Percentiles rank a stretch among this genome's conserved stretches.
These are phyloP conservation scores for Drosophila malerkotliana DNA, from an alignment of 1,140 invertebrate species.

Conservation along the genomic window DNA sequence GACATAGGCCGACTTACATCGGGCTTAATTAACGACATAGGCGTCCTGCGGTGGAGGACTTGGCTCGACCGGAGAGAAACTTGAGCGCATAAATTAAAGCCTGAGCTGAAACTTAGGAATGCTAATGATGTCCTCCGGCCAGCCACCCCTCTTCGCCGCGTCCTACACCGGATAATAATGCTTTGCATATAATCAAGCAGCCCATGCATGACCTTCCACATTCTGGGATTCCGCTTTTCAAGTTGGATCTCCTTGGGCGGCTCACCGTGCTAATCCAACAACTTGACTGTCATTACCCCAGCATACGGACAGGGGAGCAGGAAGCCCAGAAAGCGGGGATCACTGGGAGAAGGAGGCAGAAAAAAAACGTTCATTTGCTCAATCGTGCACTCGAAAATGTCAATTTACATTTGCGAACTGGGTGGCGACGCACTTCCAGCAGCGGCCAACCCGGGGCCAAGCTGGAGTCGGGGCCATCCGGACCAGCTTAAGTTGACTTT, in stretches of 20 bases:
- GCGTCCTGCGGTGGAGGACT: constrained; percentile 26
- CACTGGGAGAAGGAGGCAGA: constrained; percentile 7
- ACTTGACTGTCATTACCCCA: constrained; percentile 73
- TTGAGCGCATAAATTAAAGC: constrained; percentile 62
- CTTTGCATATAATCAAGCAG: constrained; percentile 74
- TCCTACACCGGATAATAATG: constrained; percentile 40
- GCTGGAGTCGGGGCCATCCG: constrained; percentile 1
- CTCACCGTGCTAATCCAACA: constrained; percentile 72
- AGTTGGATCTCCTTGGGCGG: constrained; percentile 26
- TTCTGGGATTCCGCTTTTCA: not conserved
- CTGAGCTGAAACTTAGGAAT: constrained; percentile 53
- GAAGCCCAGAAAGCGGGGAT: not conserved
- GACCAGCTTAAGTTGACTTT: constrained; percentile 77
- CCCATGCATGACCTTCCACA: constrained; percentile 55
- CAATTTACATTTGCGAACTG: constrained; percentile 79
- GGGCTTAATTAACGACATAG: constrained; percentile 50
- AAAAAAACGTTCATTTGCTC: constrained; percentile 78
- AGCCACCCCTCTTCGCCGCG: constrained; percentile 13
- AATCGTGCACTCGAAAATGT: constrained; percentile 82
- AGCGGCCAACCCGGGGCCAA: constrained; percentile 41
- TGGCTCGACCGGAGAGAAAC: constrained; percentile 30
- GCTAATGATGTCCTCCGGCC: constrained; percentile 63
- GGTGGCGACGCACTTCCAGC: constrained; percentile 51
- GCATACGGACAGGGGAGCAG: constrained; percentile 11
- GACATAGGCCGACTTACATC: constrained; percentile 32